These are phyloP conservation scores for Azemiops feae DNA, from an alignment of 2,113 vertebrate genomes.

Conservation along the genomic window DNA sequence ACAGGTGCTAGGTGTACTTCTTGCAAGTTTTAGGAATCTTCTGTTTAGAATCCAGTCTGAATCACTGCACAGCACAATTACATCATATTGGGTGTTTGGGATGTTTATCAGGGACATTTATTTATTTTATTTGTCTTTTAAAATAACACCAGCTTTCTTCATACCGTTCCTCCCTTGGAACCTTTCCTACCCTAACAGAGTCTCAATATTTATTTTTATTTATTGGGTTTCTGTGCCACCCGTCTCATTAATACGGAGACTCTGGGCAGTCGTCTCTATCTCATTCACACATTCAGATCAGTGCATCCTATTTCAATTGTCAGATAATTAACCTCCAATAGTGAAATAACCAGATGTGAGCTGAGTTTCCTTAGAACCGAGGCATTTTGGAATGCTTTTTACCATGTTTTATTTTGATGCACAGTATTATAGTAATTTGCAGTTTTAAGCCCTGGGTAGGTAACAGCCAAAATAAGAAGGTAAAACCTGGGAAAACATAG, in stretches of 20 bases:
- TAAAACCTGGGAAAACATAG: constrained; percentile 38
- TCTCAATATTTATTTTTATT: not conserved
- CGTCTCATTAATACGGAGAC: not conserved
- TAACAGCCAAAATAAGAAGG: not conserved
- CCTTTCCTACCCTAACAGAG: not conserved
- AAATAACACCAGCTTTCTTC: not conserved
- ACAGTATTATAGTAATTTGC: not conserved
- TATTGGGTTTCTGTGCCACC: not conserved
- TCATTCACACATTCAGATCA: not conserved
- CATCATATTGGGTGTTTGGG: not conserved
- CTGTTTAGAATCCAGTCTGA: not conserved
- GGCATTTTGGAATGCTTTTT: not conserved
- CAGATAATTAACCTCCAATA: too few relatives aligned
- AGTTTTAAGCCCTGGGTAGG: not conserved
- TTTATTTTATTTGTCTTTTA: not conserved
- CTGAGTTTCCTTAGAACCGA: not conserved
- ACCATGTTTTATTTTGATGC: not conserved
- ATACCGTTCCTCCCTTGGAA: not conserved
- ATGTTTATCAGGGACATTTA: not conserved
- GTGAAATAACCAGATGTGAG: not conserved
- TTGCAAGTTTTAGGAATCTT: not conserved
- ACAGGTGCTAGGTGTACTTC: not conserved
- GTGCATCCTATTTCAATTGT: not conserved
- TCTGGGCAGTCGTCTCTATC: not conserved
- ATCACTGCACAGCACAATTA: not conserved